Evolutionary conservation across 2,797 vertebrate species (phyloP), one percentile per base, ranked within the genome.

Genomic region (Scleropages formosus): DNA sequence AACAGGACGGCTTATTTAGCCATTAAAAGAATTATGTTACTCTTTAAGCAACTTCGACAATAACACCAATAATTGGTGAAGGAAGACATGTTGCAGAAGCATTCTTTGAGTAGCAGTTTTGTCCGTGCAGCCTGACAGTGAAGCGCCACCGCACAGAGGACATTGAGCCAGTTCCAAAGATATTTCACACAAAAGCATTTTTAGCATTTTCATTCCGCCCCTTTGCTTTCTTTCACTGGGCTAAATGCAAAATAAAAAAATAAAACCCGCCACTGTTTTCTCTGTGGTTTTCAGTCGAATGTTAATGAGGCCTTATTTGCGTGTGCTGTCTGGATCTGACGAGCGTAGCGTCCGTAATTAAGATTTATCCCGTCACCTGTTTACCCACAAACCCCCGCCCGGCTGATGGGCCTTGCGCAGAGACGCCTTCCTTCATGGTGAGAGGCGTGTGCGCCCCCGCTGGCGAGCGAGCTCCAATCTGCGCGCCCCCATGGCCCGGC

Each of bases 381-480:
- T 77, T 62, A 24, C 44, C 68, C 31, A n/a, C 66, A 31, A 77
- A 78, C 31, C 31, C 31, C 31, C 31, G 6, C 77, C 77, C 78
- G 74, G 80, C 79, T 79, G 80, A 82, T 79, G 79, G 78, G 79
- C 76, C 64, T 39, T 74, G 77, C 46, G 75, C 79, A 68, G 74
- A 79, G 80, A 75, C 76, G 72, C 64, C 79, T 75, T 78, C 76
- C 79, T 79, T 84, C 63, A 31, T 39, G 56, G 77, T 80, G 75
- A 81, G 79, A 79, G 76, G 77, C 82, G 73, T 44, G 76, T 79
- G 79, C 58, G 53, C 78, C 79, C 47, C 47, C 67, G 72, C 77
- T 62, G 67, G 80, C 67, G 70, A 78, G 74, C 77, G 74, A 75
- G 77, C 81, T 78, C 80, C 81, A 74, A 83, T 81, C 82, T 82